Evolutionary conservation across 2,113 vertebrate genomes (phyloP).

Genomic region (Catagonus wagneri): DNA sequence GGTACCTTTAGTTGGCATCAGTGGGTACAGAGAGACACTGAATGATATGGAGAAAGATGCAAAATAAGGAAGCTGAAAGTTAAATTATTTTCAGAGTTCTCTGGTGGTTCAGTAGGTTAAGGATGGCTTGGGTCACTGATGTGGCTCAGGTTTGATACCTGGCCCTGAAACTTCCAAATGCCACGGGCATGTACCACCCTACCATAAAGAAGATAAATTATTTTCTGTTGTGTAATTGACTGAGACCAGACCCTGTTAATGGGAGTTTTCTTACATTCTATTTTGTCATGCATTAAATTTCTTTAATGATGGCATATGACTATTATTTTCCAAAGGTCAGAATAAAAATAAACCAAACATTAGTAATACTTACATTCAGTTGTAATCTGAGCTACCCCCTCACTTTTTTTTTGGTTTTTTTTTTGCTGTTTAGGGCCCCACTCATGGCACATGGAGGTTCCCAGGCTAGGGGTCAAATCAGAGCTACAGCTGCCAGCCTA

Average conservation of each 20-base stretch:
- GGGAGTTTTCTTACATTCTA: not conserved
- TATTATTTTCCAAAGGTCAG: not conserved
- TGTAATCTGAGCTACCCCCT: not conserved
- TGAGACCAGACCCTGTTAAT: not conserved
- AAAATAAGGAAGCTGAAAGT: not conserved
- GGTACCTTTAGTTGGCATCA: not conserved
- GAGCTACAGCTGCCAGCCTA: no score
- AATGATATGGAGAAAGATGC: not conserved
- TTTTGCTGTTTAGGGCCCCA: no score
- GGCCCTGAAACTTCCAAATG: no score
- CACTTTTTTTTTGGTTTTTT: no score
- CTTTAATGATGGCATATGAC: not conserved
- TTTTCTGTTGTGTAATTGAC: constrained; percentile 12
- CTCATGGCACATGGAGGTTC: no score
- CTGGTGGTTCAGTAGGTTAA: no score
- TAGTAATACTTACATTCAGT: not conserved
- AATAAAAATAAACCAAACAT: constrained; percentile 40
- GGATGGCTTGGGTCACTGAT: no score
- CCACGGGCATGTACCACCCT: no score
- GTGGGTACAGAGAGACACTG: not conserved
- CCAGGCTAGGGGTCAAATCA: no score
- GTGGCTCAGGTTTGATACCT: no score
- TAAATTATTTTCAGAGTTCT: not conserved
- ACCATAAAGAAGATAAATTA: not conserved
- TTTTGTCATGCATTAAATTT: constrained; percentile 26